Conservation (phyloP, 2,888 invertebrate species). For the Ctenicera cuprea region DNA sequence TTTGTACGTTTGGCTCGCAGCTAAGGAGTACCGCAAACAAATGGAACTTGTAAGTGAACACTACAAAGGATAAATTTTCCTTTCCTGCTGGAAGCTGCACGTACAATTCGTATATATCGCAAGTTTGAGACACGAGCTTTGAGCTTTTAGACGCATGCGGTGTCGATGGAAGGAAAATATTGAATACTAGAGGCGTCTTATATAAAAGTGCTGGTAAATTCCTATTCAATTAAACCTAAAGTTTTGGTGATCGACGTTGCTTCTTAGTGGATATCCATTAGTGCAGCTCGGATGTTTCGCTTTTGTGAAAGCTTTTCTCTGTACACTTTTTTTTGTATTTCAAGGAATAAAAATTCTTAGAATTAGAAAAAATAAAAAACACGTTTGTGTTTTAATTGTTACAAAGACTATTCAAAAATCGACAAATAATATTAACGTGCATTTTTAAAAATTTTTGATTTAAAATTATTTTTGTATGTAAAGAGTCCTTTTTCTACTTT, state of each 20-base stretch:
- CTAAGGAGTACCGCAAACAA: slow-evolving; percentile 23
- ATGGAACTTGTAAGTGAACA: slow-evolving; percentile 17
- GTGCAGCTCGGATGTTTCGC: slow-evolving; percentile 14
- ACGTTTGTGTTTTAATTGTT: too few relatives aligned
- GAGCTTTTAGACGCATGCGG: slow-evolving; percentile 10
- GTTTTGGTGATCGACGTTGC: slow-evolving; percentile 1
- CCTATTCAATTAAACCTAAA: slow-evolving; percentile 5
- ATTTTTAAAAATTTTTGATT: too few relatives aligned
- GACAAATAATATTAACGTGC: too few relatives aligned
- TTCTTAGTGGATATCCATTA: slow-evolving; percentile 29
- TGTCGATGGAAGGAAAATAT: slow-evolving; percentile 24
- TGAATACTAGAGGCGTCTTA: slow-evolving; percentile 20
- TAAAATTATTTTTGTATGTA: too few relatives aligned
- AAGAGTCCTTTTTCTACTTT: too few relatives aligned
- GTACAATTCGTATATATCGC: slow-evolving; percentile 17
- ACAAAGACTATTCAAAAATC: too few relatives aligned
- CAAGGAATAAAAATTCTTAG: not conserved
- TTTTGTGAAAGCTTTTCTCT: slow-evolving; percentile 3
- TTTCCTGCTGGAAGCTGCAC: slow-evolving; percentile 23
- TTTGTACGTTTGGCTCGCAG: slow-evolving; percentile 7
- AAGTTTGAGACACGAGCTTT: slow-evolving; percentile 8
- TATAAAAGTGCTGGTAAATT: slow-evolving; percentile 14
- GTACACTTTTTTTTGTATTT: not conserved
- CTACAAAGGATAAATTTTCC: slow-evolving; percentile 15
- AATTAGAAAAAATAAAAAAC: too few relatives aligned